These are phyloP conservation scores for Mesodorylaimus sp. DNA, from an alignment of 2,888 invertebrate species.

Conservation along the genomic window DNA sequence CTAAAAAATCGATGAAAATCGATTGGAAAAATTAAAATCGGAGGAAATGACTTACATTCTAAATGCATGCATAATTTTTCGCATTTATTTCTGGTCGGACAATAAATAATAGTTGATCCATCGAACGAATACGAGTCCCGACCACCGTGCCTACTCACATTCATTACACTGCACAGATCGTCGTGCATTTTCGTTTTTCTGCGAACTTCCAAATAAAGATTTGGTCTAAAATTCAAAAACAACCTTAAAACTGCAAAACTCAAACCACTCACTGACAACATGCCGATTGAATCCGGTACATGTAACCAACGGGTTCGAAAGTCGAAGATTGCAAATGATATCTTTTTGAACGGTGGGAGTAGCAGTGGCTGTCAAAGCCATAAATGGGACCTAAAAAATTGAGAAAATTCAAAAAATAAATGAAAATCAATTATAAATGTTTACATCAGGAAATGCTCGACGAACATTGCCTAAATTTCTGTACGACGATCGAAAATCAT, in stretches of 20 bases:
- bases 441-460: conserved; percentile 11
- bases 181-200: not conserved
- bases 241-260: too few species aligned
- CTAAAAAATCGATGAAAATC: conserved; percentile 26
- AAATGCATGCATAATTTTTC: conserved; percentile 40
- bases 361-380: conserved; percentile 55
- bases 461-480: conserved; percentile 29
- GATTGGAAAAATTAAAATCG: conserved; percentile 1
- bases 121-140: not conserved
- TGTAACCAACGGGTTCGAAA: conserved; percentile 41
- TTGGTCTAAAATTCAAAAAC: conserved; percentile 9
- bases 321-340: conserved; percentile 41
- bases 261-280: conserved; percentile 1
- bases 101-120: not conserved
- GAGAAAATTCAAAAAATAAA: too few species aligned
- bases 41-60: conserved; percentile 13
- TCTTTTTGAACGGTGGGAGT: conserved; percentile 45
- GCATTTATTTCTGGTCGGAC: conserved; percentile 28
- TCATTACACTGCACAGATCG: not conserved
- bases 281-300: conserved; percentile 46
- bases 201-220: not conserved
- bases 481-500: conserved; percentile 48
- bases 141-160: not conserved
- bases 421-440: too few species aligned
- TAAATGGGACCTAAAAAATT: conserved; percentile 42